A percentile compares a stretch with the other conserved stretches of the same genome.
Conservation (phyloP, 2,797 vertebrate genomes). For the Oceanodroma leucorhoa region DNA sequence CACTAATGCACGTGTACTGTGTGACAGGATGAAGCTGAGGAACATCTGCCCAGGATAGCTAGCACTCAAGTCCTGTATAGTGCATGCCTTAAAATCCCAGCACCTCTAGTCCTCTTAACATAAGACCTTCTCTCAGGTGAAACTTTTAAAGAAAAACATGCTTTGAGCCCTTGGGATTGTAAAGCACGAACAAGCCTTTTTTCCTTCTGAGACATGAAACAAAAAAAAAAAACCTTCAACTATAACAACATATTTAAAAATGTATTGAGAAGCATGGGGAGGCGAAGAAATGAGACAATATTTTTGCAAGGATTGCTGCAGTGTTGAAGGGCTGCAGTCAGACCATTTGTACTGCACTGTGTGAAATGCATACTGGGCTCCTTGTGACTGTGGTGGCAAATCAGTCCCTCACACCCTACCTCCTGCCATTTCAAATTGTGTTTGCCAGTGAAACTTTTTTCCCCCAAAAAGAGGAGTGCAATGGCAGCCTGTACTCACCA, state of each 20-base stretch:
- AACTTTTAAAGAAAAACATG: not conserved
- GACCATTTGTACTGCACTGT: not conserved
- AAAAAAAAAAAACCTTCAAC: not conserved
- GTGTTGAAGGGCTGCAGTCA: not conserved
- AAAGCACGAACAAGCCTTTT: not conserved
- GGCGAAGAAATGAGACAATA: not conserved
- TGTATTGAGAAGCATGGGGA: not conserved
- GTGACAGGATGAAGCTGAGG: not conserved
- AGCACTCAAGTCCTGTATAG: not conserved
- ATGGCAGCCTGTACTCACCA: not conserved
- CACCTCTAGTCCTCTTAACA: not conserved
- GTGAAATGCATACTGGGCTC: not conserved
- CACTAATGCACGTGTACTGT: not conserved
- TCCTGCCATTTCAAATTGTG: not conserved
- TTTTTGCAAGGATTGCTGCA: not conserved
- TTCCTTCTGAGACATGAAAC: not conserved
- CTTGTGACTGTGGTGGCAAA: not conserved
- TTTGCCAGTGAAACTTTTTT: not conserved
- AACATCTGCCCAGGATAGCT: not conserved
- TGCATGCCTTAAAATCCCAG: not conserved
- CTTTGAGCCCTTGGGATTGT: not conserved
- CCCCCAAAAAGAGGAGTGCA: not conserved
- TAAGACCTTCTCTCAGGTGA: not conserved
- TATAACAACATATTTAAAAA: not conserved
- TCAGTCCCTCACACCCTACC: not conserved